A percentile compares a stretch with the other conserved stretches of the same genome.
Evolutionary conservation across 2,113 vertebrate genomes (phyloP).

Genomic region (Pogona vitticeps): DNA sequence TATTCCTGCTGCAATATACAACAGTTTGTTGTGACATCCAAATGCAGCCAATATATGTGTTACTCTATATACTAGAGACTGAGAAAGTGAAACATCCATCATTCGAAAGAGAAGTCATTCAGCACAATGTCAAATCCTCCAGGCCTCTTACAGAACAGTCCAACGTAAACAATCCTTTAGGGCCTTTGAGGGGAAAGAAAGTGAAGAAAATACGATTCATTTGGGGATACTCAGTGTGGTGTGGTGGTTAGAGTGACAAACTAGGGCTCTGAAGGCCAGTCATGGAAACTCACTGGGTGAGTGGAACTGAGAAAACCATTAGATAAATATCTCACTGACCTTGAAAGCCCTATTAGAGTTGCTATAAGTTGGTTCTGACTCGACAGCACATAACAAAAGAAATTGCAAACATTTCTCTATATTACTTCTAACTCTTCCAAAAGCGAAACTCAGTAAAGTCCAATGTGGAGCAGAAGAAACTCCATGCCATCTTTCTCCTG

Average conservation of each 20-base stretch:
- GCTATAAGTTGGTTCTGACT: no score
- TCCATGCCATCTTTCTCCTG: not conserved
- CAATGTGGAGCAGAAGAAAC: slow-evolving; percentile 8
- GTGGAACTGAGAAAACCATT: not conserved
- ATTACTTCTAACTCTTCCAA: not conserved
- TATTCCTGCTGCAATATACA: not conserved
- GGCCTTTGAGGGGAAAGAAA: slow-evolving; percentile 22
- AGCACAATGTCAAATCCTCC: slow-evolving; percentile 10
- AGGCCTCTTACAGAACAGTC: not conserved
- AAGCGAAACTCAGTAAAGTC: not conserved
- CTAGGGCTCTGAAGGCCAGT: not conserved
- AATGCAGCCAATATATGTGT: not conserved
- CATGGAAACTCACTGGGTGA: no score
- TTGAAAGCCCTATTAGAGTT: not conserved
- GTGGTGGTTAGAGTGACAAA: no score
- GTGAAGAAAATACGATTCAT: no score
- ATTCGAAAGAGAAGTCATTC: not conserved
- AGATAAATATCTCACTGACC: slow-evolving; percentile 18
- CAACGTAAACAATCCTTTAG: not conserved
- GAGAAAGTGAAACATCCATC: not conserved
- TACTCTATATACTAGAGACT: not conserved
- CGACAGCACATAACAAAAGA: no score
- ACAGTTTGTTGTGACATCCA: no score
- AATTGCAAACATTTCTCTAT: not conserved
- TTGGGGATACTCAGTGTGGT: no score